These are phyloP conservation scores for Petrolisthes manimaculis DNA, from an alignment of 2,888 invertebrate genomes.

Conservation along the genomic window DNA sequence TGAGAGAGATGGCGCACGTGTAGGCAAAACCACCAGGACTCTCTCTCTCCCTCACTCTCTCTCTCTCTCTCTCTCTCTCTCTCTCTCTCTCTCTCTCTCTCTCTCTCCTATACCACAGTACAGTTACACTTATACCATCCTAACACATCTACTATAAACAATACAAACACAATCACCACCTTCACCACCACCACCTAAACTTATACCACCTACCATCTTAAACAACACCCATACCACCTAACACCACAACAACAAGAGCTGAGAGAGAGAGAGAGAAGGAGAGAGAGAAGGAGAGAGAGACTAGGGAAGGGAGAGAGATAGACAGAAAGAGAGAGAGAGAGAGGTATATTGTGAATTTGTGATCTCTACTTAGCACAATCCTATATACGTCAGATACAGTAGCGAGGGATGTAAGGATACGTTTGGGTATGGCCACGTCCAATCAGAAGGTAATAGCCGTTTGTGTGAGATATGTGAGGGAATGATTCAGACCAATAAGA, in stretches of 20 bases:
- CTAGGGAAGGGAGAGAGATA: neutral
- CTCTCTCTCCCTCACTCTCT: too few species aligned
- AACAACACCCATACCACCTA: too few species aligned
- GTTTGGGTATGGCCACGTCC: conserved; percentile 10
- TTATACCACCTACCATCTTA: too few species aligned
- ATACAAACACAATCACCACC: too few species aligned
- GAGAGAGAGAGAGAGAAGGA: neutral
- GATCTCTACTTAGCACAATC: neutral
- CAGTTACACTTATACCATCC: too few species aligned
- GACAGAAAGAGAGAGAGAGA: neutral
- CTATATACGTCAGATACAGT: too few species aligned
- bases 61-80: neutral
- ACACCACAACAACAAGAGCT: neutral
- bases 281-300: neutral
- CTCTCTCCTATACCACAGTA: neutral
- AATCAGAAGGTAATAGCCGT: conserved; percentile 34
- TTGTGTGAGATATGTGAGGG: conserved; percentile 23
- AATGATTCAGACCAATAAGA: conserved; percentile 23
- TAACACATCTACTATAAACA: too few species aligned
- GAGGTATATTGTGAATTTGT: neutral
- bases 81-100: too few species aligned
- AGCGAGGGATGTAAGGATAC: neutral
- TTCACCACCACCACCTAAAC: too few species aligned
- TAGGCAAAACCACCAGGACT: neutral
- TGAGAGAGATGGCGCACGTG: conserved; percentile 15